Base-by-base conservation (phyloP, 2,797 vertebrate genomes). In the Sorex maritimensis region DNA sequence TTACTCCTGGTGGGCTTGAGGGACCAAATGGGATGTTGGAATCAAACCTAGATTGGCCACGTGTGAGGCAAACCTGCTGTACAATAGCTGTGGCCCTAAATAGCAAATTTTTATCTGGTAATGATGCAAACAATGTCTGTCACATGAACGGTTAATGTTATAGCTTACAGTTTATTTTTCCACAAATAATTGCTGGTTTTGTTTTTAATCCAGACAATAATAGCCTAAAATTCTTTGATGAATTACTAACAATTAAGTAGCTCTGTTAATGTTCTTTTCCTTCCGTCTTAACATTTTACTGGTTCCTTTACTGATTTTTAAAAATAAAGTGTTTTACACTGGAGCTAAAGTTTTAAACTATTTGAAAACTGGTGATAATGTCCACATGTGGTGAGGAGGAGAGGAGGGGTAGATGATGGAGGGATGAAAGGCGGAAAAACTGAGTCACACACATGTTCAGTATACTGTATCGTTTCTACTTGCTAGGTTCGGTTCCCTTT, bases 41-140 rank as follows among this genome's bases (percentile, higher is more conserved):
- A 44, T 44, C 41, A 44, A 44, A 44, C 41, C 41, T 7, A 44
- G 41, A 44, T 44, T 44, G 41, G 41, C 41, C 41, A 7, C 41
- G 41, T 44, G 41, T 44, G 41, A 44, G 41, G 41, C 41, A 44
- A 44, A 44, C 41, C 5, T 44, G 41, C 41, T 44, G 41, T 44
- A 44, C 41, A 44, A 44, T 44, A 44, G 41, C 41, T 44, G 41
- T 44, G 41, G 41, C 41, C 41, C 41, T 44, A 44, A 85, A 44
- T 46, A 80, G 26, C 12, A 92, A 30, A 44, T 19, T 69, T 75
- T 89, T 78, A 83, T 88, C n/a, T 10, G 41, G 24, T 81, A 94
- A 34, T 81, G n/a, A 17, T 73, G 30, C 49, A 88, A 91, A 81
- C 91, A 30, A 88, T 63, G 93, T 95, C 8, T 73, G 3, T 75